Conservation (phyloP, 1,140 invertebrate species). For the Eurosta solidaginis region DNA sequence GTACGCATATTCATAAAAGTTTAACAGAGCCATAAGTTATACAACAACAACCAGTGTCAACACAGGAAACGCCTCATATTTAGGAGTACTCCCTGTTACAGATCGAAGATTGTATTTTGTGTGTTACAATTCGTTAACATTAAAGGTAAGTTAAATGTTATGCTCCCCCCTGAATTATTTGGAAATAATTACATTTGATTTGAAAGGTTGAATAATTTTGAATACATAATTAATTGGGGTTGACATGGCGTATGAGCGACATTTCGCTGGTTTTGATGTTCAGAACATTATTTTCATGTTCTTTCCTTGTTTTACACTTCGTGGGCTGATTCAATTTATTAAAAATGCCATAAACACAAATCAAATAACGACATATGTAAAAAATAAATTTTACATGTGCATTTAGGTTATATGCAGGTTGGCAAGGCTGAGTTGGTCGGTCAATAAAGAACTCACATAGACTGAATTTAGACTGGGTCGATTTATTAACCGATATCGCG, state of each 20-base stretch:
- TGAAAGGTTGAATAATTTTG: not conserved
- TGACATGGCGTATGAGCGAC: not conserved
- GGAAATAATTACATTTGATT: not conserved
- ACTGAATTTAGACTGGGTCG: too few relatives aligned
- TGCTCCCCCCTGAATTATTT: too few relatives aligned
- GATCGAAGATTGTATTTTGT: not conserved
- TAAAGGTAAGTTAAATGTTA: not conserved
- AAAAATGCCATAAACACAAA: too few relatives aligned
- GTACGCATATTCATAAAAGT: not conserved
- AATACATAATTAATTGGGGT: not conserved
- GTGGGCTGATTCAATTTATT: too few relatives aligned
- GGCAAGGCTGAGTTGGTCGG: too few relatives aligned
- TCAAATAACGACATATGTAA: too few relatives aligned
- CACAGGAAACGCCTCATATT: not conserved
- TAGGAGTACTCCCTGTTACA: not conserved
- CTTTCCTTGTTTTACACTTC: too few relatives aligned
- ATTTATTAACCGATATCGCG: too few relatives aligned
- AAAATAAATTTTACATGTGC: too few relatives aligned
- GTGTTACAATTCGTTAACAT: not conserved
- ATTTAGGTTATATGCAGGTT: too few relatives aligned
- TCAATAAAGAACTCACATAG: too few relatives aligned
- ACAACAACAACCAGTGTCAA: not conserved
- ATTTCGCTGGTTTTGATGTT: not conserved
- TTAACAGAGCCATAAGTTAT: not conserved
- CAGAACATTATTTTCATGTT: not conserved